Evolutionary conservation across 2,888 invertebrate species (phyloP), one percentile per base, ranked within the genome.

Genomic region (Geotrupes spiniger): DNA sequence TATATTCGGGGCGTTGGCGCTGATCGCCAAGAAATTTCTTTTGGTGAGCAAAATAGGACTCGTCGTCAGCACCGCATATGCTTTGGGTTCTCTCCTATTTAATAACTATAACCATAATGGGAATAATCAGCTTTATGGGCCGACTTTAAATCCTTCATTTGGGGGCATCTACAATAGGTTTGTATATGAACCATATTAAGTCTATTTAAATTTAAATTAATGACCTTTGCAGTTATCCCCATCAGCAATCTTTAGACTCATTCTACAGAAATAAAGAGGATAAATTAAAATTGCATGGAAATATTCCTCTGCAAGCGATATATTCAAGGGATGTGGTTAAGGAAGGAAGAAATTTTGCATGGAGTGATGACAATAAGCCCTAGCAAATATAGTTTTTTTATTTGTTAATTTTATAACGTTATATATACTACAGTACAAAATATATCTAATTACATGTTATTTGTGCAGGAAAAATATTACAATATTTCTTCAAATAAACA

Each of bases 11-110:
- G 65, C 82, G 5, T 70, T 90, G 27, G 78, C 88, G 36, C 62
- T 90, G 31, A 75, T 89, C 2, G 83, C 87, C 12, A 90, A 89
- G 64, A 91, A 91, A 63, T 88, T 89, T 0, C 77, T 89, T 36
- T 65, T 90, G 1, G 63, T 91, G 10, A 85, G 86, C 36, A 90
- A 91, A 66, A 53, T 90, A 40, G 88, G 88, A 0, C 69, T 90
- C 5, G 71, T 89, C 41, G 75, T 88, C 8, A 82, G 84, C 15
- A 85, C 85, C 16, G 75, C 88, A 1, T 78, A 89, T 57, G 83
- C 86, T 36, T 70, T 82, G 57, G 76, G 78, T 60, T 71, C 68
- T 51, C 63, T 57, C 4, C 54, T 76, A 1, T 68, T 75, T 42
- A 66, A 68, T 27, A 42, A 27, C 9, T 27, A 27, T 21, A 31